These are phyloP conservation scores for Jacana jacana DNA, from an alignment of 2,113 vertebrate genomes.

Conservation along the genomic window DNA sequence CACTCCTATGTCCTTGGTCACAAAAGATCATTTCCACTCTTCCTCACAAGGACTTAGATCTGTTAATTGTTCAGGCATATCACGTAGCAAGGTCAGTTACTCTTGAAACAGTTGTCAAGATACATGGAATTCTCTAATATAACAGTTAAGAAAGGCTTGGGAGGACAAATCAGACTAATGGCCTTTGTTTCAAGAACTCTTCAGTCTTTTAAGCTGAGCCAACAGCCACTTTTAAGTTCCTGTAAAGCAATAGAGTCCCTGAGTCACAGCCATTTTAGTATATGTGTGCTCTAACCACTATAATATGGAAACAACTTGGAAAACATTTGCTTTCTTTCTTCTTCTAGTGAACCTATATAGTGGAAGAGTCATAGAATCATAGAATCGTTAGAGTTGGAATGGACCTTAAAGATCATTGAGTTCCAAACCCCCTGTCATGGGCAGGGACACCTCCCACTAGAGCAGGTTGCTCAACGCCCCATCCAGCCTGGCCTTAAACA, in stretches of 20 bases:
- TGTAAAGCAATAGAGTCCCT: background rate
- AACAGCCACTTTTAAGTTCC: background rate
- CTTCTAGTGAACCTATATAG: background rate
- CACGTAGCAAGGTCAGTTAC: accelerated
- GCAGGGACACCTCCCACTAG: no score
- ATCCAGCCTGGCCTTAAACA: no score
- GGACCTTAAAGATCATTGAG: no score
- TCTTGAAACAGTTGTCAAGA: background rate
- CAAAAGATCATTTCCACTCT: background rate
- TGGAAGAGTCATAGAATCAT: no score
- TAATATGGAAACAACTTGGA: background rate
- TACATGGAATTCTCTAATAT: background rate
- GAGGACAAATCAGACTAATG: background rate
- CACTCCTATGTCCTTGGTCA: background rate
- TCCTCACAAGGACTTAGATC: background rate
- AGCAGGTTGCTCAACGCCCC: no score
- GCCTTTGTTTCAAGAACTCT: background rate
- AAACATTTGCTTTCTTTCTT: background rate
- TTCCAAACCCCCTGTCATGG: no score
- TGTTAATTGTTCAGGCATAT: background rate
- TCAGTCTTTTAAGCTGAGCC: background rate
- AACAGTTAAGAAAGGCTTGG: background rate
- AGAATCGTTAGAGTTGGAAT: no score
- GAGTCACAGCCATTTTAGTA: background rate
- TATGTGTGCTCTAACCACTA: background rate